Evolutionary conservation across 2,888 invertebrate species (phyloP).

Genomic region (Conomelus anceps): DNA sequence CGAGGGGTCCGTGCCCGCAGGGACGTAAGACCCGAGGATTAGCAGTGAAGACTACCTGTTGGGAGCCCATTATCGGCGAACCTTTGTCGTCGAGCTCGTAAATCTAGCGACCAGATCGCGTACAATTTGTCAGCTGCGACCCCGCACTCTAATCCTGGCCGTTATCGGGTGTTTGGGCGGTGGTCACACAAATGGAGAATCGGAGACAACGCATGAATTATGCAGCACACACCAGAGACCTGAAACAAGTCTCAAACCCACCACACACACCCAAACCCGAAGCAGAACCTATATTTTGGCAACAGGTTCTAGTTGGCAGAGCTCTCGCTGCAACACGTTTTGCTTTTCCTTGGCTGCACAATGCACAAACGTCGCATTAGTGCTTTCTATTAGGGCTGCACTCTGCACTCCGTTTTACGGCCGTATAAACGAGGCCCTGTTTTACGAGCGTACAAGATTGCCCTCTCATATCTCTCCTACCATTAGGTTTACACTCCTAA

Average conservation of each 20-base stretch:
- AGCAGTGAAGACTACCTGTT: neutral
- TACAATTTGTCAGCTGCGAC: neutral
- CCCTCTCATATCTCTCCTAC: slow-evolving; percentile 1
- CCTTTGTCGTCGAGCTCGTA: neutral
- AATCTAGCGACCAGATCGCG: neutral
- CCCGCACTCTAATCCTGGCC: neutral
- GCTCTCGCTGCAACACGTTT: neutral
- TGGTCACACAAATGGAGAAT: neutral
- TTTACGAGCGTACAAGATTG: slow-evolving; percentile 2
- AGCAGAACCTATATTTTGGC: neutral
- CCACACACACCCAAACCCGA: neutral
- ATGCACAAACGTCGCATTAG: no score
- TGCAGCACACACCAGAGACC: no score
- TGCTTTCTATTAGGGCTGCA: neutral
- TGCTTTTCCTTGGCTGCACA: no score
- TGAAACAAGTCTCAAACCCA: no score
- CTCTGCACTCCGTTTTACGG: neutral
- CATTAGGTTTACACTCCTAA: neutral
- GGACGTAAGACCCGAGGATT: neutral
- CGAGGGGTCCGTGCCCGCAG: neutral
- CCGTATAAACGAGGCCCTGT: neutral
- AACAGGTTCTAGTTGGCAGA: neutral
- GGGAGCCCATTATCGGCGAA: neutral
- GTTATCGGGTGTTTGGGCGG: neutral
- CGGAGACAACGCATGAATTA: neutral